A percentile compares a stretch with the other conserved stretches of the same genome.
Evolutionary conservation across 2,797 vertebrate genomes (phyloP).

Genomic region (Enteromius afrohamiltoni): DNA sequence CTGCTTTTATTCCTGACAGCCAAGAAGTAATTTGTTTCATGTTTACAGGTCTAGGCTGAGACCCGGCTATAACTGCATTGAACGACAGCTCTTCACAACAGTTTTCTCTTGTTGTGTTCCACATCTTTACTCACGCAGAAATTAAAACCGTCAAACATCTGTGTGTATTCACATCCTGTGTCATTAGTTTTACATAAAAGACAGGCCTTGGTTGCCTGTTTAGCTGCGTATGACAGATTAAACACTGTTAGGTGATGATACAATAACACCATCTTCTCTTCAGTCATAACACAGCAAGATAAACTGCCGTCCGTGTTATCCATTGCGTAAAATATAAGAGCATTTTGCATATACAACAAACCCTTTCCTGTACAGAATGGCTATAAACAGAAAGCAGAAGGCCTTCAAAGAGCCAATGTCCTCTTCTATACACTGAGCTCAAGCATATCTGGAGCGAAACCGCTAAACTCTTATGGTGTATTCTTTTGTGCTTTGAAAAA

Average conservation of each 20-base stretch:
- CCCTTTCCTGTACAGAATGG: slow-evolving; percentile 22
- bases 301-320: slow-evolving; percentile 42
- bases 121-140: slow-evolving; percentile 3
- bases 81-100: slow-evolving; percentile 50
- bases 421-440: slow-evolving; percentile 63
- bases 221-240: background rate
- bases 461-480: slow-evolving; percentile 76
- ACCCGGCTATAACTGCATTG: slow-evolving; percentile 69
- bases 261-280: slow-evolving; percentile 21
- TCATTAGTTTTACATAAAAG: slow-evolving; percentile 10
- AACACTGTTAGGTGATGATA: slow-evolving; percentile 6
- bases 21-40: slow-evolving; percentile 79
- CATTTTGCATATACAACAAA: slow-evolving; percentile 35
- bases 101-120: slow-evolving; percentile 67
- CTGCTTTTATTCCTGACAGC: slow-evolving; percentile 78
- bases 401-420: slow-evolving; percentile 20
- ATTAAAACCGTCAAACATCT: background rate
- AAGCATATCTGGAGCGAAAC: slow-evolving; percentile 70
- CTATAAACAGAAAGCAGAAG: slow-evolving; percentile 33
- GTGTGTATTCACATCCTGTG: background rate
- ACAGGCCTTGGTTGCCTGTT: background rate
- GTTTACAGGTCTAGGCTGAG: slow-evolving; percentile 75
- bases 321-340: slow-evolving; percentile 46
- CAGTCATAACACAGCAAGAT: slow-evolving; percentile 21
- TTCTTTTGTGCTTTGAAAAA: slow-evolving; percentile 78